Evolutionary conservation across 2,888 invertebrate genomes (phyloP).

Genomic region (Pseudoips prasinana): DNA sequence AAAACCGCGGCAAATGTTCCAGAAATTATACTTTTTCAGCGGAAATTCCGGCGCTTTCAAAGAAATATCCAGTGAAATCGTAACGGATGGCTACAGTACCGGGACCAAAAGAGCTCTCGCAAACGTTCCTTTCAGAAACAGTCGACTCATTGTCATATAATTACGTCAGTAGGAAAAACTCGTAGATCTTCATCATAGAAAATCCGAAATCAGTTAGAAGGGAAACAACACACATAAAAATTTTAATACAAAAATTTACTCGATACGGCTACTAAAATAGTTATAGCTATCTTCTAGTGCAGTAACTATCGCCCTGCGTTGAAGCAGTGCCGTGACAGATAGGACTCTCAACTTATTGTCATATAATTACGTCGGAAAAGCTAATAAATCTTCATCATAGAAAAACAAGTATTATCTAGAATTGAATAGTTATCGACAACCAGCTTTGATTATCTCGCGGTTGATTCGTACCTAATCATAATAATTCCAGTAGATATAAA

Average conservation of each 20-base stretch:
- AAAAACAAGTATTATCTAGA: constrained; percentile 1
- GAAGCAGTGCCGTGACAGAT: constrained; percentile 13
- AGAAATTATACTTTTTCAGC: constrained; percentile 5
- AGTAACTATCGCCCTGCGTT: no score
- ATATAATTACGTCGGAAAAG: constrained; percentile 28
- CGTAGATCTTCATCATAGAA: constrained; percentile 3
- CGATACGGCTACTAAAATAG: no score
- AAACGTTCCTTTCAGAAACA: constrained; percentile 25
- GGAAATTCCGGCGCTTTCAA: constrained; percentile 18
- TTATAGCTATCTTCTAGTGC: no score
- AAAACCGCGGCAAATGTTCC: no score
- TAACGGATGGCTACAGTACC: constrained; percentile 21
- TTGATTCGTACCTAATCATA: no score
- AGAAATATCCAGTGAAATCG: constrained; percentile 28
- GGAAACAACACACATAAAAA: no score
- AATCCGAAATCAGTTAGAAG: constrained; percentile 1
- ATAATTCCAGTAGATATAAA: no score
- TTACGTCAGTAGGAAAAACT: constrained; percentile 21
- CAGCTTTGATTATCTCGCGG: no score
- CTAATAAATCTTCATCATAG: constrained; percentile 2
- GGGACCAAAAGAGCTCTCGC: constrained; percentile 16
- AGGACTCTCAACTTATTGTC: constrained; percentile 25
- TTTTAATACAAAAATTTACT: no score
- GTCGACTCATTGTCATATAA: constrained; percentile 31
- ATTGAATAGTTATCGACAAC: no score